These are phyloP conservation scores for Takifugu ocellatus DNA, from an alignment of 2,797 vertebrate genomes.

Conservation along the genomic window DNA sequence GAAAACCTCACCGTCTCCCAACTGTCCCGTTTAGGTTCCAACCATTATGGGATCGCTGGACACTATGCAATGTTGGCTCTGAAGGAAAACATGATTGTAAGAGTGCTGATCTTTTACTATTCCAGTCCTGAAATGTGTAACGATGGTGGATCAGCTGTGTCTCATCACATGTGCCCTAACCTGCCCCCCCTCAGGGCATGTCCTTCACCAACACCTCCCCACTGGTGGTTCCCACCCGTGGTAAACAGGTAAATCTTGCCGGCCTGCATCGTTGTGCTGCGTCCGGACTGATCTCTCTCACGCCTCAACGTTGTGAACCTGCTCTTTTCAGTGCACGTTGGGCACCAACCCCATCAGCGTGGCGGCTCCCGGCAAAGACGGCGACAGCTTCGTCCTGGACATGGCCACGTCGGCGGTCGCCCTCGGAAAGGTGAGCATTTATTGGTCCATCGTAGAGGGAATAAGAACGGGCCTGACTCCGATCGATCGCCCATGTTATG, in stretches of 20 bases:
- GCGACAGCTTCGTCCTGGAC: conserved; percentile 78
- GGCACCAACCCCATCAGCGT: conserved; percentile 79
- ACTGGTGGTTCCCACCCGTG: conserved; percentile 75
- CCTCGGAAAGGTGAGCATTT: conserved; percentile 70
- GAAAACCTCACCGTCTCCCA: too few relatives aligned
- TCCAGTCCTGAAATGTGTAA: background rate
- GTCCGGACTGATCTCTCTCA: background rate
- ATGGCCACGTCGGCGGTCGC: conserved; percentile 79
- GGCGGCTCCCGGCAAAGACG: conserved; percentile 69
- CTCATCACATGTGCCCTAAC: background rate
- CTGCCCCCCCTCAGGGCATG: conserved; percentile 68
- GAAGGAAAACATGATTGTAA: conserved; percentile 78
- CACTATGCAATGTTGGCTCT: conserved; percentile 75
- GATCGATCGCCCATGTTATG: too few relatives aligned
- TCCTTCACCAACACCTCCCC: conserved; percentile 79
- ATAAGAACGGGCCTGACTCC: too few relatives aligned
- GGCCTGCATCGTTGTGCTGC: background rate
- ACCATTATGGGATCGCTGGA: conserved; percentile 79
- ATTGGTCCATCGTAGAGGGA: too few relatives aligned
- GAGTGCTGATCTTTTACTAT: conserved; percentile 28
- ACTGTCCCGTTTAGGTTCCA: conserved; percentile 68
- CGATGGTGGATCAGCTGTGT: background rate
- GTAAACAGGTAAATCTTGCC: conserved; percentile 63
- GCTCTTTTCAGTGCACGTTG: conserved; percentile 67
- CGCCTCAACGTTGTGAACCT: background rate